Evolutionary conservation across 2,888 invertebrate species (phyloP).

Genomic region (Sacculina carcini): DNA sequence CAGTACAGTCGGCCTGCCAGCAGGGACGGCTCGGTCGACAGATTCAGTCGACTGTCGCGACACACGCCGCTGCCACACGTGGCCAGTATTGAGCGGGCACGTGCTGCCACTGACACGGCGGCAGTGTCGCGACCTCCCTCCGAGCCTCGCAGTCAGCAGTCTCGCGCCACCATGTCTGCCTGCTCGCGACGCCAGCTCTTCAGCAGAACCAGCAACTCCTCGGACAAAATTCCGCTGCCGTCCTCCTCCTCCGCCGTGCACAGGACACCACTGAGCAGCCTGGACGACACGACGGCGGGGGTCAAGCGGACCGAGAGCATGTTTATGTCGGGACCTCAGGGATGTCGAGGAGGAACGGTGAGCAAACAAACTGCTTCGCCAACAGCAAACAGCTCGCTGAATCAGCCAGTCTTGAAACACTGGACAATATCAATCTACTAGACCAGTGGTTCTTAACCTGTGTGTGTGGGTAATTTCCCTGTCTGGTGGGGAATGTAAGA

Average conservation of each 20-base stretch:
- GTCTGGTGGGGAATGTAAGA: too few species aligned
- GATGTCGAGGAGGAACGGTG: constrained; percentile 5
- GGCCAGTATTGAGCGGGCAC: constrained; percentile 9
- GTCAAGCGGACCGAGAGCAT: constrained; percentile 1
- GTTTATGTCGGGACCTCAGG: constrained; percentile 2
- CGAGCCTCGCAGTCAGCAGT: constrained; percentile 10
- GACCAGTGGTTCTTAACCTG: too few species aligned
- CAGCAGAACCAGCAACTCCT: constrained; percentile 10
- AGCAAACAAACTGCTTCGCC: too few species aligned
- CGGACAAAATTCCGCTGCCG: constrained; percentile 11
- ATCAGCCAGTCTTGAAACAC: too few species aligned
- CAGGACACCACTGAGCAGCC: too few species aligned
- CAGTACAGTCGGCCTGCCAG: constrained; percentile 65
- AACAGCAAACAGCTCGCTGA: too few species aligned
- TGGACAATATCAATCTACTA: too few species aligned
- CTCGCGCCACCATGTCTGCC: constrained; percentile 6
- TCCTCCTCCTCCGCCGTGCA: constrained; percentile 10
- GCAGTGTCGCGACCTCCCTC: constrained; percentile 17
- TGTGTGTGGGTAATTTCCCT: too few species aligned
- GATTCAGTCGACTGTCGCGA: constrained; percentile 12
- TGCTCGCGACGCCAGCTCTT: constrained; percentile 10
- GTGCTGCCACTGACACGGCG: constrained; percentile 16
- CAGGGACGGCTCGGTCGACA: constrained; percentile 48
- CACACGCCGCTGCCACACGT: constrained; percentile 11
- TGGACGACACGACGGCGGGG: not conserved